Base-by-base conservation (phyloP, 2,797 vertebrate genomes). In the Crocidura indochinensis region DNA sequence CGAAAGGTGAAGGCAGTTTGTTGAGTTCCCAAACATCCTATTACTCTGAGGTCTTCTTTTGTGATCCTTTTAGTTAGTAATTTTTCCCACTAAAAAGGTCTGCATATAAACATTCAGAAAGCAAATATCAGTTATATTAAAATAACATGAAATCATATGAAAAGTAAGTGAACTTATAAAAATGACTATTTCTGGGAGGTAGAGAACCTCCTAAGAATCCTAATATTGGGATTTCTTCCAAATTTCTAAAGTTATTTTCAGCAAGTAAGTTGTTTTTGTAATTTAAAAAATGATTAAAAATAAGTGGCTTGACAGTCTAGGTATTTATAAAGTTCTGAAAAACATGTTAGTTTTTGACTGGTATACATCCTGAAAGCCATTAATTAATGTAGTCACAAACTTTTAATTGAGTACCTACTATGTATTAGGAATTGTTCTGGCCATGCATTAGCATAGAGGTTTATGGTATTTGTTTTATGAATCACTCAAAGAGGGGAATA, bases 291-390 rank as follows among this genome's bases (percentile, higher is more conserved):
- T 53, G 51, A 53, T 53, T 53, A 81, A 80, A 1, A 44, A 68
- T 62, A 69, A 26, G 87, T 84, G 69, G 73, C 38, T 74, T 31
- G 4, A 93, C 7, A 10, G 15, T 88, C 75, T 78, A 26, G 11
- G 4, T 74, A 67, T 62, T 56, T 19, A 10, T 49, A 27, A 38
- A 79, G n/a, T 77, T 91, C 82, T 90, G 29, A 86, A 93, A 87
- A 87, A 38, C 46, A 51, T 24, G 6, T 73, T 79, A 56, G 62
- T 84, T 77, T 24, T 88, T 91, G 20, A 24, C 11, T 56, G 56
- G 14, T 73, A 47, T 44, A 17, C 49, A 11, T 8, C 77, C 27
- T 87, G 19, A 64, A 65, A 92, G 15, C 19, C 44, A 65, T 79
- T 86, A 2, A 62, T 92, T 86, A 15, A 51, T 51, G 15, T 7